These are phyloP conservation scores for Enteromius anoplus DNA, from an alignment of 2,797 vertebrate genomes.

Conservation along the genomic window DNA sequence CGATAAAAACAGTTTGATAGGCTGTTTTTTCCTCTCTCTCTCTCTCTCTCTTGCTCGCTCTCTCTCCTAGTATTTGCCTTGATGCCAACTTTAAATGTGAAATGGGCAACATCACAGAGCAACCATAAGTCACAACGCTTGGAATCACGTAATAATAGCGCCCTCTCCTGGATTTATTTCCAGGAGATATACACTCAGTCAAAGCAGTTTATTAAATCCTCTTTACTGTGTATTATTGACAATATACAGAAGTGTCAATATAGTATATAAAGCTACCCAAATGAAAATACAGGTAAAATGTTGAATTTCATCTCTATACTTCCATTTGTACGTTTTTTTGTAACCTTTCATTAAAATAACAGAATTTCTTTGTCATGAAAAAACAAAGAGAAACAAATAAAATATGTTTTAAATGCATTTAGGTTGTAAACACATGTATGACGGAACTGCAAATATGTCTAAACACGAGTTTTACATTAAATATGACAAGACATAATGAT, in stretches of 20 bases:
- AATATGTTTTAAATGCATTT: background rate
- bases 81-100: conserved; percentile 49
- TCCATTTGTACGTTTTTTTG: background rate
- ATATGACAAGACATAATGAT: background rate
- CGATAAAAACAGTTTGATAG: conserved; percentile 23
- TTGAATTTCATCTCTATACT: background rate
- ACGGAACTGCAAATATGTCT: background rate
- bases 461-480: background rate
- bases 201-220: conserved; percentile 11
- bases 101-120: conserved; percentile 42
- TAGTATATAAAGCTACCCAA: background rate
- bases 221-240: background rate
- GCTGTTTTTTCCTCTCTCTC: background rate
- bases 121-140: conserved; percentile 2
- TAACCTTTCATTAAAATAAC: background rate
- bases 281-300: background rate
- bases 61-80: conserved; percentile 29
- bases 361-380: background rate
- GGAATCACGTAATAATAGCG: conserved; percentile 41
- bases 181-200: background rate
- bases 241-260: background rate
- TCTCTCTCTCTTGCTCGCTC: background rate
- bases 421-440: background rate
- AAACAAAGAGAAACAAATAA: conserved; percentile 11
- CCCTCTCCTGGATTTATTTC: conserved; percentile 53